Evolutionary conservation across 1,140 invertebrate genomes (phyloP).

Genomic region (Bicyclus anynana): DNA sequence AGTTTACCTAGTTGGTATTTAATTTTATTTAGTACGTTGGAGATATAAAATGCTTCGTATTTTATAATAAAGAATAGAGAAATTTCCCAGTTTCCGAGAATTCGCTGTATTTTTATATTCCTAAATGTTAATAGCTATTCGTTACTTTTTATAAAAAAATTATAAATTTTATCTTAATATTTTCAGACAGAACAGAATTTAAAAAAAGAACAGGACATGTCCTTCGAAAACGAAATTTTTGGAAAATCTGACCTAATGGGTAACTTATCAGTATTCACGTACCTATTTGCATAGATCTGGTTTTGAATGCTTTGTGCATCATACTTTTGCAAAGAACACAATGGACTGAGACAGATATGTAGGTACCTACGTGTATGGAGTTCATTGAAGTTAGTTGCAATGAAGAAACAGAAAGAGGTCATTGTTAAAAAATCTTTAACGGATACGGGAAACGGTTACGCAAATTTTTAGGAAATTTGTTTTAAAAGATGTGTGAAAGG

Average conservation of each 20-base stretch:
- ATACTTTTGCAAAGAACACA: conserved; percentile 8
- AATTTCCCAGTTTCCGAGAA: no score
- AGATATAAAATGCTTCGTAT: no score
- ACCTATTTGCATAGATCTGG: conserved; percentile 12
- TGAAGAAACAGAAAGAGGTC: background rate
- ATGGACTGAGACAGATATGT: background rate
- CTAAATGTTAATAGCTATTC: no score
- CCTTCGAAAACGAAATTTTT: background rate
- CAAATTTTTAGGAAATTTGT: background rate
- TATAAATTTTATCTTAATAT: no score
- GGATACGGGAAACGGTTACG: background rate
- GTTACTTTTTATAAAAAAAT: no score
- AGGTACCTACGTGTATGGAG: conserved; percentile 4
- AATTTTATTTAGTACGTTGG: no score
- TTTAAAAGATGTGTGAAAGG: background rate
- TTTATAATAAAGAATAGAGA: no score
- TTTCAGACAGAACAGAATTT: no score
- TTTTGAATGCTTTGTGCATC: conserved; percentile 1
- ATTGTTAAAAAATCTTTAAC: background rate
- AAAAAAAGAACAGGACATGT: background rate
- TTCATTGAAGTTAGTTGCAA: background rate
- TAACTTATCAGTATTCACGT: conserved; percentile 21
- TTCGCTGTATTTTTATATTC: no score
- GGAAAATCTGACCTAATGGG: conserved; percentile 5
- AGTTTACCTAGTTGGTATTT: no score